Base-by-base conservation (phyloP, 2,113 vertebrate genomes). In the Rhipidura dahli region DNA sequence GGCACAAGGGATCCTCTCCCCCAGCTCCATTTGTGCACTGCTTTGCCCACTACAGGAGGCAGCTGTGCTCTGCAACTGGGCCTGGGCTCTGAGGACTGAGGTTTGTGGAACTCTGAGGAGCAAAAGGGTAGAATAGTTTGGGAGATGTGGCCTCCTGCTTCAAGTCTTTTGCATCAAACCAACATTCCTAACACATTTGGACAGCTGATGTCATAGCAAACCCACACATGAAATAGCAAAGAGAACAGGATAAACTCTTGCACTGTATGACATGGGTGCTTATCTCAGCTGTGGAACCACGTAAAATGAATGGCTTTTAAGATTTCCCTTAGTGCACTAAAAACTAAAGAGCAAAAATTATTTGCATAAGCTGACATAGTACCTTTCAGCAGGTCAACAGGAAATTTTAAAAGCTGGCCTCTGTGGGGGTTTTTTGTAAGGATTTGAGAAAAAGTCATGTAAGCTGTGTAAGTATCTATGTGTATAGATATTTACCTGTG, bases 391-490 rank as follows among this genome's bases (percentile, higher is more conserved):
- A 15, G 70, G 39, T 42, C 20, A 37, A 24, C n/a, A 63, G n/a
- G 37, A 50, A 60, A 73, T 65, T 69, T 72, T 70, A 51, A 70
- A 64, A 78, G 22, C 35, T 66, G 12, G 9, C 40, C 27, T 49
- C 57, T 7, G 0, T 23, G n/a, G n/a, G n/a, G n/a, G n/a, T n/a
- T n/a, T 12, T 1, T 1, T 30, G 31, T 47, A 24, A 79, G 1
- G 50, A 11, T 27, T 50, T 88, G 14, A 47, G 31, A 33, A 94
- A 56, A 3, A 59, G n/a, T 70, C 10, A 18, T 22, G 2, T 68
- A 47, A 82, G 27, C 14, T 40, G 22, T 66, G 39, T 81, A 60
- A 80, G 15, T 76, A 76, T 30, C 31, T 87, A 4, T 21, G 26
- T 28, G 9, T 28, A 15, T 4, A 61, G 33, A 35, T 66, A 11